These are phyloP conservation scores for Acyrthosiphon pisum DNA, from an alignment of 1,140 invertebrate genomes.

Conservation along the genomic window DNA sequence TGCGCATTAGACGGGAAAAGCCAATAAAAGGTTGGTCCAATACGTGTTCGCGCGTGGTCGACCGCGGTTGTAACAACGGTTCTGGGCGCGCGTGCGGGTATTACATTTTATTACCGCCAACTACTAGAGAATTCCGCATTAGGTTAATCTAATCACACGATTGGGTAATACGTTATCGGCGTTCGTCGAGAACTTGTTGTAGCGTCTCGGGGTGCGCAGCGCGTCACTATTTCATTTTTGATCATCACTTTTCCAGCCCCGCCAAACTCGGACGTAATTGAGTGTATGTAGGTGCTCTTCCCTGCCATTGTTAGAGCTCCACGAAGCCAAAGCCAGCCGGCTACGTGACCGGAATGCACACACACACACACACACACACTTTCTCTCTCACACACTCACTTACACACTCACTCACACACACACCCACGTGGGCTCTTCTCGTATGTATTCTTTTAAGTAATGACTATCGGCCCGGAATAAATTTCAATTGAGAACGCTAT, in stretches of 20 bases:
- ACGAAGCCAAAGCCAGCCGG: background rate
- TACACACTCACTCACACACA: background rate
- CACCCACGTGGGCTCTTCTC: background rate
- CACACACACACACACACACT: background rate
- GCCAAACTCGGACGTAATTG: constrained; percentile 19
- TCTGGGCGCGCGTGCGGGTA: background rate
- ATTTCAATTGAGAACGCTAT: constrained; percentile 31
- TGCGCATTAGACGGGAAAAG: background rate
- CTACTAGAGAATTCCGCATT: background rate
- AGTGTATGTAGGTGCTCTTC: background rate
- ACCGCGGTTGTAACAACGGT: background rate
- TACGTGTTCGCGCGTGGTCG: background rate
- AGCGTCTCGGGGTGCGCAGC: background rate
- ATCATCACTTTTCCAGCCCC: constrained; percentile 5
- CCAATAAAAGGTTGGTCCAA: background rate
- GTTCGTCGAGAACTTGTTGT: background rate
- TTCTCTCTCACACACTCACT: too few relatives aligned
- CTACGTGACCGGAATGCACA: background rate
- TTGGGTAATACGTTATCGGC: background rate
- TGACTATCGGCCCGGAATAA: constrained; percentile 36
- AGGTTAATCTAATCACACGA: constrained; percentile 33
- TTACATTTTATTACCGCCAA: background rate
- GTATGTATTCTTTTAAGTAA: constrained; percentile 22
- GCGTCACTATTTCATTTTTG: constrained; percentile 39
- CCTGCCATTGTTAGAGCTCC: background rate